phyloP scores from a whole-genome alignment of 64 coral and sea anemone genomes.

The Cladopsammia gracilis region DNA sequence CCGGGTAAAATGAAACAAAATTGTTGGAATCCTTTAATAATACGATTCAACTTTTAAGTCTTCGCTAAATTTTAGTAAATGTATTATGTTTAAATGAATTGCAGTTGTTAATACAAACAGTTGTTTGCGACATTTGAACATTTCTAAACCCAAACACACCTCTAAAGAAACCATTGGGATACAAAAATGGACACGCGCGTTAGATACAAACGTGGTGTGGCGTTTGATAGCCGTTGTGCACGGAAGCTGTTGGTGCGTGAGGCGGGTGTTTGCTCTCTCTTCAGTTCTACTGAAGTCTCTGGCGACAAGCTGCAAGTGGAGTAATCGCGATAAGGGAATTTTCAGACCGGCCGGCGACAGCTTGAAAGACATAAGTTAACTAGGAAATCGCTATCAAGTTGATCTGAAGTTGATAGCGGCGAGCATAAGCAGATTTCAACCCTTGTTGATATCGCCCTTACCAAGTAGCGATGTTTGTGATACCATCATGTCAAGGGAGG shows the following conservation, averaged over 20 bases:
- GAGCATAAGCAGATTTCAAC: constrained; percentile 14
- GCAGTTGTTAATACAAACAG: no score
- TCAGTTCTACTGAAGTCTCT: background rate
- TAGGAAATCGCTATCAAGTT: constrained; percentile 41
- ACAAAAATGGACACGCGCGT: no score
- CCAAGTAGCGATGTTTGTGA: background rate
- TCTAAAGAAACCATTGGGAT: no score
- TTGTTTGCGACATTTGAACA: no score
- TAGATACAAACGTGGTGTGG: no score
- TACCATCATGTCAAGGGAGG: background rate
- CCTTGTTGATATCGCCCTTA: background rate
- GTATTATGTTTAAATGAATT: no score
- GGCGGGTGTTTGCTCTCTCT: background rate
- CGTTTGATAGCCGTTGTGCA: no score
- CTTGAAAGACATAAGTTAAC: constrained; percentile 45
- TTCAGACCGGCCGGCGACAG: constrained; percentile 51
- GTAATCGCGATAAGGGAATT: constrained; percentile 9
- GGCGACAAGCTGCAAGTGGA: constrained; percentile 16
- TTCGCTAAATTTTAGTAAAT: no score
- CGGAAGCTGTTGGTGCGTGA: background rate
- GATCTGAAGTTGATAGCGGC: constrained; percentile 41
- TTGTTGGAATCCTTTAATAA: no score
- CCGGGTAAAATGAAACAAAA: no score
- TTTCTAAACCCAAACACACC: no score
- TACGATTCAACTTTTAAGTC: no score